Percentiles rank a stretch among this genome's conserved stretches.
These are phyloP conservation scores for Acanthurus leucopareius DNA, from an alignment of 2,797 vertebrate species.

Conservation along the genomic window DNA sequence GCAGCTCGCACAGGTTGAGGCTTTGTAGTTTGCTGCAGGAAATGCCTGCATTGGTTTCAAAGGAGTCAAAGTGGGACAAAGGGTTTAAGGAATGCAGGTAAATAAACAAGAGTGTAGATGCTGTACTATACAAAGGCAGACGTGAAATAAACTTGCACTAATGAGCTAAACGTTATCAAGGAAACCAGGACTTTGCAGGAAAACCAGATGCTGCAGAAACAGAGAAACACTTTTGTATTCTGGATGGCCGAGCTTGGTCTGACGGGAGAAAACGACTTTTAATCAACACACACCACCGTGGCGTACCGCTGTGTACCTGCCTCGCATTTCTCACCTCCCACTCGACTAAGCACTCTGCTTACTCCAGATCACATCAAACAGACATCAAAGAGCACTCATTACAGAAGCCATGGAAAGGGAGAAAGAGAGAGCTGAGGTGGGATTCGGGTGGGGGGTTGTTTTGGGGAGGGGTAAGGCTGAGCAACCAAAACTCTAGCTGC, in stretches of 20 bases:
- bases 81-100: slow-evolving; percentile 23
- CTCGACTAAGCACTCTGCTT: slow-evolving; percentile 51
- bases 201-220: not conserved
- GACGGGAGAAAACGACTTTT: slow-evolving; percentile 42
- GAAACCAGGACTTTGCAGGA: slow-evolving; percentile 3
- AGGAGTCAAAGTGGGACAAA: slow-evolving; percentile 52
- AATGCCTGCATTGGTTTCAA: slow-evolving; percentile 50
- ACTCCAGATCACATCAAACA: slow-evolving; percentile 50
- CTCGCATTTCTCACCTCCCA: slow-evolving; percentile 48
- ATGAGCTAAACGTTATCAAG: slow-evolving; percentile 26
- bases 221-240: slow-evolving; percentile 29
- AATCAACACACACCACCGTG: slow-evolving; percentile 31
- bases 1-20: slow-evolving; percentile 39
- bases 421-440: slow-evolving; percentile 20
- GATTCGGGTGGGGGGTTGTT: not conserved
- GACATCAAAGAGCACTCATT: slow-evolving; percentile 70
- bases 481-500: slow-evolving; percentile 18
- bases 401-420: slow-evolving; percentile 37
- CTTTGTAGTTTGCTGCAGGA: slow-evolving; percentile 63
- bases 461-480: slow-evolving; percentile 8
- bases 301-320: slow-evolving; percentile 39
- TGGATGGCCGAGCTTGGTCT: slow-evolving; percentile 5
- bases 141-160: slow-evolving; percentile 12
- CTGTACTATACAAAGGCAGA: slow-evolving; percentile 17
- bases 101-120: slow-evolving; percentile 34